phyloP scores from a whole-genome alignment of 2,113 vertebrate genomes.

The Piprites chloris region DNA sequence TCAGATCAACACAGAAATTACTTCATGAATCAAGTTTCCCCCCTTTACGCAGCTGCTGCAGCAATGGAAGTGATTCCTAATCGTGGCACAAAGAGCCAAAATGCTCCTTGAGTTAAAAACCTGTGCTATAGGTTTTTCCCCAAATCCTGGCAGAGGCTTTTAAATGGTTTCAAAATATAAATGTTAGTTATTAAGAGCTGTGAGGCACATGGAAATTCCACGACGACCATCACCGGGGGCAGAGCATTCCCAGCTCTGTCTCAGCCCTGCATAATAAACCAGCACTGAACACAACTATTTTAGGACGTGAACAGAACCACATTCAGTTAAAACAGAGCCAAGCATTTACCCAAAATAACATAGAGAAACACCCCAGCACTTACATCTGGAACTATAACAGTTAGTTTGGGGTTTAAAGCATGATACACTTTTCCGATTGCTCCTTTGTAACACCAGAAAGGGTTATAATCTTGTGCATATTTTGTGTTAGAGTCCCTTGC shows the following conservation, averaged over 20 bases:
- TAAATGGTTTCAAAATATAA: neutral
- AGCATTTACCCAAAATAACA: neutral
- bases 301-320: neutral
- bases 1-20: neutral
- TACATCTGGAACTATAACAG: conserved; percentile 95
- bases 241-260: neutral
- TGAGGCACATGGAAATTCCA: neutral
- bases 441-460: conserved; percentile 99
- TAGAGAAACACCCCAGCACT: conserved; percentile 54
- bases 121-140: neutral
- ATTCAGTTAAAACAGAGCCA: neutral
- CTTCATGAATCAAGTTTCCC: neutral
- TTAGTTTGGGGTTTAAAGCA: conserved; percentile 93
- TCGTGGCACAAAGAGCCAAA: neutral
- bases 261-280: neutral
- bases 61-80: neutral
- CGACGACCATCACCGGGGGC: neutral
- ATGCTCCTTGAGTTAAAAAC: neutral
- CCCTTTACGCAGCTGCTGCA: neutral
- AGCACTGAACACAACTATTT: neutral
- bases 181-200: neutral
- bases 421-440: conserved; percentile 97
- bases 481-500: conserved; percentile 93
- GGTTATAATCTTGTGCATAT: conserved; percentile 96
- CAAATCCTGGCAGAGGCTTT: neutral